Percentiles rank a stretch among this genome's conserved stretches.
Evolutionary conservation across 2,888 invertebrate species (phyloP).

Genomic region (Ophioninae sp.): DNA sequence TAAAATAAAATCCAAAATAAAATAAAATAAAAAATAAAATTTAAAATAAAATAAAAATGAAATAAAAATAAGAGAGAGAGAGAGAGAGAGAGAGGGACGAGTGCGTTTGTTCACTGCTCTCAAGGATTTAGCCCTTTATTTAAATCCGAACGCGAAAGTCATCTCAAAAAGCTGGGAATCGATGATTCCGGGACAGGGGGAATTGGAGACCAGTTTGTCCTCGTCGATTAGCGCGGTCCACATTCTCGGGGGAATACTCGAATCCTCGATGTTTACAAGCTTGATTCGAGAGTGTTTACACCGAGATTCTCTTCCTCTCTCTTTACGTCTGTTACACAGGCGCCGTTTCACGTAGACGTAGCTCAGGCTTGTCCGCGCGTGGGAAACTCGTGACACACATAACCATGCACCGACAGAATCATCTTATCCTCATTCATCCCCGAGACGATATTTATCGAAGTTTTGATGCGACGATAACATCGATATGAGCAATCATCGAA

Average conservation of each 20-base stretch:
- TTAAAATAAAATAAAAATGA: no score
- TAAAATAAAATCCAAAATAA: neutral
- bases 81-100: slow-evolving; percentile 5
- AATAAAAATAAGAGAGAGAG: neutral
- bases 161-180: neutral
- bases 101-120: neutral
- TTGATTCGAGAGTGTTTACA: neutral
- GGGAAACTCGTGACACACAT: slow-evolving; percentile 66
- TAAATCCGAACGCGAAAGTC: slow-evolving; percentile 21
- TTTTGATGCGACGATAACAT: neutral
- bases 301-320: neutral
- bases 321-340: neutral
- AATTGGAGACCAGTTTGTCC: slow-evolving; percentile 7
- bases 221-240: slow-evolving; percentile 26
- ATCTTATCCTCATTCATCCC: slow-evolving; percentile 47
- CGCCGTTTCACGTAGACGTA: slow-evolving; percentile 27
- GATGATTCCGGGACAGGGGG: slow-evolving; percentile 1
- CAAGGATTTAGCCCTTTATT: slow-evolving; percentile 24
- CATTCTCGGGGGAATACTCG: slow-evolving; percentile 2
- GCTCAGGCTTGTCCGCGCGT: slow-evolving; percentile 60
- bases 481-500: neutral
- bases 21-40: no score
- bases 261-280: slow-evolving; percentile 18
- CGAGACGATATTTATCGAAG: neutral
- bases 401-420: slow-evolving; percentile 39